A percentile compares a stretch with the other conserved stretches of the same genome.
Evolutionary conservation across 2,113 vertebrate species (phyloP).

Genomic region (Plecturocebus donacophilus): DNA sequence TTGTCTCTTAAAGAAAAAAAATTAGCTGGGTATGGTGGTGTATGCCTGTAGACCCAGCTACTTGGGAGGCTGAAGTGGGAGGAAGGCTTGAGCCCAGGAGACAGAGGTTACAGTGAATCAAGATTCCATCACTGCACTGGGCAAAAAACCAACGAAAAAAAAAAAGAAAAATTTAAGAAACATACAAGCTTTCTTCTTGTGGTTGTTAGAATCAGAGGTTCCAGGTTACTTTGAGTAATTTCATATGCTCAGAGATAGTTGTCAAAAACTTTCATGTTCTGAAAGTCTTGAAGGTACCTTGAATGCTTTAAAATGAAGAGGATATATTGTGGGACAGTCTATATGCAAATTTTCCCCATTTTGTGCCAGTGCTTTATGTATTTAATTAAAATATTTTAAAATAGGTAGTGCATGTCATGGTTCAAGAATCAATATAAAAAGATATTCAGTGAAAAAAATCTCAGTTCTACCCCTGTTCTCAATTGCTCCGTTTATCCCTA

Average conservation of each 20-base stretch:
- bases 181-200: not conserved
- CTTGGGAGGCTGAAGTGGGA: too few relatives aligned
- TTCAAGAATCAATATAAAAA: conserved; percentile 9
- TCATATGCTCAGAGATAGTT: not conserved
- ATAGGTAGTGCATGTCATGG: not conserved
- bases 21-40: too few relatives aligned
- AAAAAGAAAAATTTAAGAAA: not conserved
- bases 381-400: conserved; percentile 39
- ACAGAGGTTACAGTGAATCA: too few relatives aligned
- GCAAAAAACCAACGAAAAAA: too few relatives aligned
- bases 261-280: not conserved
- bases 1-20: too few relatives aligned
- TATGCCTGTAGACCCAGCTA: too few relatives aligned
- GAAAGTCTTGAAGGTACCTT: not conserved
- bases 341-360: not conserved
- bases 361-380: not conserved
- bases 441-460: not conserved
- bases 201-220: not conserved
- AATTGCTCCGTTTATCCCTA: not conserved
- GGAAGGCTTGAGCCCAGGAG: too few relatives aligned
- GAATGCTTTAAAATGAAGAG: not conserved
- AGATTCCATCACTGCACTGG: too few relatives aligned
- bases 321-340: not conserved
- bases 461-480: not conserved
- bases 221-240: not conserved